Conservation (phyloP, 2,888 invertebrate genomes). For the Oligia latruncula region DNA sequence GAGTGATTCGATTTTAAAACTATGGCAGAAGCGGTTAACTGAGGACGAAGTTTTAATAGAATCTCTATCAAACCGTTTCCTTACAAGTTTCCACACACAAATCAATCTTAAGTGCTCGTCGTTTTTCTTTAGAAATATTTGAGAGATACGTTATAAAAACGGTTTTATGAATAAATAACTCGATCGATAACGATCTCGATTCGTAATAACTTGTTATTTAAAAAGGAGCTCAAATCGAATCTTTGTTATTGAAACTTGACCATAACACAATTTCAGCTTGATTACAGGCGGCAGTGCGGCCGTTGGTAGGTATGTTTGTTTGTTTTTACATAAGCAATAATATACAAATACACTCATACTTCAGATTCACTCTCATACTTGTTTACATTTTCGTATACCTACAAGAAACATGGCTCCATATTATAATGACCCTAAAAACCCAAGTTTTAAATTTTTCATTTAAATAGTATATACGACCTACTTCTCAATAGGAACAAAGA, state of each 20-base stretch:
- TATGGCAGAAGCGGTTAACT: constrained; percentile 31
- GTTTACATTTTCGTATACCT: too few species aligned
- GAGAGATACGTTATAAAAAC: background rate
- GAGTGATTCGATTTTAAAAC: constrained; percentile 50
- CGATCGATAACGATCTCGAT: too few species aligned
- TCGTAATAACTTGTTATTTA: background rate
- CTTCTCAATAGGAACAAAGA: constrained; percentile 1
- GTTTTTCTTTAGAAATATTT: constrained; percentile 15
- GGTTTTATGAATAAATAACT: background rate
- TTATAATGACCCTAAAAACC: background rate
- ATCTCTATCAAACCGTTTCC: constrained; percentile 43
- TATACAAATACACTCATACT: background rate
- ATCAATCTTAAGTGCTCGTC: constrained; percentile 37
- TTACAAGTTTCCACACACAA: constrained; percentile 39
- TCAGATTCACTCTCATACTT: background rate
- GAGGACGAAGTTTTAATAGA: constrained; percentile 49
- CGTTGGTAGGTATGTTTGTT: too few species aligned
- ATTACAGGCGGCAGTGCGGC: too few species aligned
- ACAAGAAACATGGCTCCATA: background rate
- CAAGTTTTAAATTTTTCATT: background rate
- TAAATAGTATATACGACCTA: background rate
- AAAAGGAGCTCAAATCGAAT: background rate
- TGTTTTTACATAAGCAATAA: background rate
- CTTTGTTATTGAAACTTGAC: background rate
- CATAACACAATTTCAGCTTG: background rate